Conservation (phyloP, 2,888 invertebrate species). For the Carpatolechia fugitivella region DNA sequence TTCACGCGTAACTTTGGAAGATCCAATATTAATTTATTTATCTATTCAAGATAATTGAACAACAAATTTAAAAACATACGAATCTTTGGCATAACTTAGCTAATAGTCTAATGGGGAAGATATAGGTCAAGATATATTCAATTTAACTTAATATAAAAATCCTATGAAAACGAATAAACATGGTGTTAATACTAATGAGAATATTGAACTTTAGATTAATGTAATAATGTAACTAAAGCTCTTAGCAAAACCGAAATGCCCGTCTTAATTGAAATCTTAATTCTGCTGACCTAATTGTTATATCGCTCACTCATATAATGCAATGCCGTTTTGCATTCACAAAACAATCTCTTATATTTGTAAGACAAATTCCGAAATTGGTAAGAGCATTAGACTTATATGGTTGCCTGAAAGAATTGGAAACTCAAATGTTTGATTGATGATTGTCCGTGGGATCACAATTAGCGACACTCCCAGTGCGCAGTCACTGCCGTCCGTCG, state of each 20-base stretch:
- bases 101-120: neutral
- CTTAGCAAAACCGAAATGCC: no score
- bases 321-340: no score
- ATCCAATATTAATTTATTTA: neutral
- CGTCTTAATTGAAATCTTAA: no score
- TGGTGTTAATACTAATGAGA: neutral
- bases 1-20: constrained; percentile 3
- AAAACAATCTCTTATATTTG: no score
- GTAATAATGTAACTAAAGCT: no score
- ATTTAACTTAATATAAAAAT: neutral
- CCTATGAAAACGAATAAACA: neutral
- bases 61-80: neutral
- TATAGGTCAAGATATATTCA: neutral
- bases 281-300: no score
- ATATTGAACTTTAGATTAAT: no score
- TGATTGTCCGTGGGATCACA: constrained; percentile 1
- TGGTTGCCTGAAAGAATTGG: neutral
- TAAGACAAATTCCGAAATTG: neutral
- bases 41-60: constrained; percentile 2
- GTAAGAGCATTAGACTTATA: neutral
- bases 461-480: constrained; percentile 61
- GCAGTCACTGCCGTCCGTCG: constrained; percentile 59
- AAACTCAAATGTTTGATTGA: neutral
- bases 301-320: no score
- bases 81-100: constrained; percentile 1